These are phyloP conservation scores for Pristiophorus japonicus DNA, from an alignment of 2,113 vertebrate species.

Conservation along the genomic window DNA sequence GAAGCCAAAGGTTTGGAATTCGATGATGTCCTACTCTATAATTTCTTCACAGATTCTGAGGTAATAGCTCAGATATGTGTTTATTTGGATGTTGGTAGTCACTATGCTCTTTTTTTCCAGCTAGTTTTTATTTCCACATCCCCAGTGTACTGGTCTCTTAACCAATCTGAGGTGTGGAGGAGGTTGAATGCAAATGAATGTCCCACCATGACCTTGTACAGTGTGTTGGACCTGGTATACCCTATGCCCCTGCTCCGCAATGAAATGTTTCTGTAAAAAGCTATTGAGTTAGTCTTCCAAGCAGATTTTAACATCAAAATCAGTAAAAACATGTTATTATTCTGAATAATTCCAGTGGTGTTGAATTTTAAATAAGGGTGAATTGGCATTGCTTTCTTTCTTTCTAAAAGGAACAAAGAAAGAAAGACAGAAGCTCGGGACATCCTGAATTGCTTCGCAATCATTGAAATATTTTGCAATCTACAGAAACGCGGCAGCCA, in stretches of 20 bases:
- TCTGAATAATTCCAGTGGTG: background rate
- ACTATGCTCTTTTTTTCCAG: background rate
- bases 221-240: too few relatives aligned
- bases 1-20: constrained; percentile 75
- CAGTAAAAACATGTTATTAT: background rate
- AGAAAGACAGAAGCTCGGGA: background rate
- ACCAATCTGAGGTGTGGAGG: background rate
- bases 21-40: constrained; percentile 73
- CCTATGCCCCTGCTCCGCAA: too few relatives aligned
- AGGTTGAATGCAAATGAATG: background rate
- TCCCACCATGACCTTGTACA: too few relatives aligned
- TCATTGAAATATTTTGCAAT: too few relatives aligned
- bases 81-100: background rate
- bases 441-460: background rate
- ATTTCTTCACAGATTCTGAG: constrained; percentile 75
- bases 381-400: background rate
- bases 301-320: background rate
- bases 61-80: constrained; percentile 44
- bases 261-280: background rate
- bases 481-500: too few relatives aligned
- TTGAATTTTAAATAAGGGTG: background rate
- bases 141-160: background rate
- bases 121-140: background rate
- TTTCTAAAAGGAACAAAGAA: background rate
- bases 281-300: background rate